A percentile compares a stretch with the other conserved stretches of the same genome.
Evolutionary conservation across 2,888 invertebrate genomes (phyloP).

Genomic region (Apotomis capreana): DNA sequence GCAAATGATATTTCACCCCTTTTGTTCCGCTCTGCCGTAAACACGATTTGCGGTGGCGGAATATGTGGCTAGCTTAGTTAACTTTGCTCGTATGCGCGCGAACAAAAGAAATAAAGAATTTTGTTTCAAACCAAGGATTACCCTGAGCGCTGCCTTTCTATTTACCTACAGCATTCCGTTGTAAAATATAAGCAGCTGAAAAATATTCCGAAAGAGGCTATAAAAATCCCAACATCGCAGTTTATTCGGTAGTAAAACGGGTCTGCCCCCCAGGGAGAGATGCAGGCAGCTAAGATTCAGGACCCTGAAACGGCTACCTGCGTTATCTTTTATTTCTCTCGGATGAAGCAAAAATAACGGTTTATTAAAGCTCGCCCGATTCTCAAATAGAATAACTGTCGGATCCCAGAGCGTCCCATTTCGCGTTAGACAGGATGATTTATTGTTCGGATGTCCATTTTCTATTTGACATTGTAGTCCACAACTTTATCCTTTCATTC

Average conservation of each 20-base stretch:
- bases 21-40: constrained; percentile 16
- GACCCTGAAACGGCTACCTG: constrained; percentile 5
- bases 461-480: constrained; percentile 23
- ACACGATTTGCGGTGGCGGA: constrained; percentile 13
- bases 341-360: constrained; percentile 18
- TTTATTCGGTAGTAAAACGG: constrained; percentile 48
- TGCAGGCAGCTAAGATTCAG: constrained; percentile 39
- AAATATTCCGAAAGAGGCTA: constrained; percentile 39
- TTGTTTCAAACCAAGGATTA: constrained; percentile 21
- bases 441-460: constrained; percentile 33
- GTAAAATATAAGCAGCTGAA: constrained; percentile 39
- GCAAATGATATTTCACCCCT: constrained; percentile 23
- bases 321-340: constrained; percentile 23
- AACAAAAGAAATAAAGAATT: constrained; percentile 34
- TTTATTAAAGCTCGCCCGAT: constrained; percentile 18
- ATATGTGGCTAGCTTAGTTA: constrained; percentile 22
- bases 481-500: constrained; percentile 5
- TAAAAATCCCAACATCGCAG: constrained; percentile 45
- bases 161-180: constrained; percentile 28
- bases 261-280: constrained; percentile 41
- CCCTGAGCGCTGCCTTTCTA: constrained; percentile 25
- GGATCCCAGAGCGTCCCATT: constrained; percentile 22
- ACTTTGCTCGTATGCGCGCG: constrained; percentile 15
- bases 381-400: constrained; percentile 37
- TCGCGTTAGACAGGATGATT: constrained; percentile 37